Evolutionary conservation across 2,113 vertebrate genomes (phyloP).

Genomic region (Ophthalmolycus amberensis): DNA sequence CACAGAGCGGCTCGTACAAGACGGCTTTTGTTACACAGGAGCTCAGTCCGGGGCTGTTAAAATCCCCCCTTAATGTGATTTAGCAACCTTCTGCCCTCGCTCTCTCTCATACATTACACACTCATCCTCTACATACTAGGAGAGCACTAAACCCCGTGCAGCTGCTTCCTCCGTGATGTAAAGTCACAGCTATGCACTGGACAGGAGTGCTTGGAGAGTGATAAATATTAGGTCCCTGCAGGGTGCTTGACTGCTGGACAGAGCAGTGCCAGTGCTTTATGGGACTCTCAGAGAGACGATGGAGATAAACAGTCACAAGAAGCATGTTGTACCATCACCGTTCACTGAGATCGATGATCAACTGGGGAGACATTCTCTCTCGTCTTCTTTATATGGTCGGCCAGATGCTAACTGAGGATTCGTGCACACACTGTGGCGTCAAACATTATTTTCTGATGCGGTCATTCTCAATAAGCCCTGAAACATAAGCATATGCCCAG

Average conservation of each 20-base stretch:
- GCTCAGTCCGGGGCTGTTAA: conserved; percentile 51
- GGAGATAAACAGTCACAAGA: conserved; percentile 53
- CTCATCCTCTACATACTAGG: conserved; percentile 59
- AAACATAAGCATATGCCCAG: conserved; percentile 6
- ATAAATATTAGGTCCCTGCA: conserved; percentile 69
- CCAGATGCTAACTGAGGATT: conserved; percentile 37
- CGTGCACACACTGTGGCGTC: not conserved
- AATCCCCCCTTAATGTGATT: conserved; percentile 67
- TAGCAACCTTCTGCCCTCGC: conserved; percentile 55
- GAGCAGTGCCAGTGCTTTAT: conserved; percentile 53
- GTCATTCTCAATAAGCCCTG: not conserved
- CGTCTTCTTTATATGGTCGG: conserved; percentile 16
- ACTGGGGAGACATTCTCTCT: conserved; percentile 36
- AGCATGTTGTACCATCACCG: conserved; percentile 46
- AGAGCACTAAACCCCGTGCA: conserved; percentile 70
- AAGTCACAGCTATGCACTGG: conserved; percentile 76
- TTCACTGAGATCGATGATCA: conserved; percentile 44
- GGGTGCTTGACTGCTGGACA: conserved; percentile 57
- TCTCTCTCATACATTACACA: conserved; percentile 15
- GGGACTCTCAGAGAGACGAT: conserved; percentile 36
- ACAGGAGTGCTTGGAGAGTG: conserved; percentile 57
- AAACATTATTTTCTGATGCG: conserved; percentile 17
- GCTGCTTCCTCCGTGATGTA: conserved; percentile 85
- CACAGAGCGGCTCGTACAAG: conserved; percentile 49
- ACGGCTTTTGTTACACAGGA: conserved; percentile 73